Evolutionary conservation across 2,797 vertebrate species (phyloP), one percentile per base, ranked within the genome.

Genomic region (Hypotaenidia philippensis): DNA sequence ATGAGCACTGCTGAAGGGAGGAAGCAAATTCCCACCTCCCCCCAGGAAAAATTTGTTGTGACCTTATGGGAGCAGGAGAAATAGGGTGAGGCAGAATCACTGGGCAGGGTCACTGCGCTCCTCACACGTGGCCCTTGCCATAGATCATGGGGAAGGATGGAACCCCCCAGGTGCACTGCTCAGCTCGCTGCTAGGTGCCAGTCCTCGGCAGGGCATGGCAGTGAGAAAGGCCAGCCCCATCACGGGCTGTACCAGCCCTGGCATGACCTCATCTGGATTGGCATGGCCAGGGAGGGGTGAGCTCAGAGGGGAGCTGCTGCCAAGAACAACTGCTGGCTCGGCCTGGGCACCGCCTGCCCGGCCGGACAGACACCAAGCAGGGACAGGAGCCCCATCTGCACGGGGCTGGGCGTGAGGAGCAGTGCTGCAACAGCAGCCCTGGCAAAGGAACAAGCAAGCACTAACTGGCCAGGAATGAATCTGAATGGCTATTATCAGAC

Each of bases 331-430:
- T 14, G 22, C 7, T 9, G 20, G 56, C 53, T 20, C 21, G 45
- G 49, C 31, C 3, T 0, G 44, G 53, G 60, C 20, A 78, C 49
- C 49, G 72, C 44, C 38, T 11, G 49, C 21, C 14, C 20, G 2
- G 45, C 38, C 36, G 52, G 23, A n/a, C 16, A 34, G 6, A 4
- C 21, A n/a, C 40, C 29, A 72, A 27, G 49, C 80, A 55, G 44
- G 29, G 63, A 38, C 2, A 26, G 0, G 3, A 50, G 83, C 19
- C 40, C 57, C 0, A 3, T 7, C 55, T 0, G 1, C 26, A 8
- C 26, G 27, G 59, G 63, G 53, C 64, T 26, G 4, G n/a, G 50
- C 45, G 21, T 3, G 1, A 23, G 13, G 22, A 70, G 81, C 38
- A 23, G 71, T 3, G 27, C 32, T 53, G 19, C 14, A 78, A 49